phyloP scores from a whole-genome alignment of 2,113 vertebrate genomes.

The Corydoras maculifer region DNA sequence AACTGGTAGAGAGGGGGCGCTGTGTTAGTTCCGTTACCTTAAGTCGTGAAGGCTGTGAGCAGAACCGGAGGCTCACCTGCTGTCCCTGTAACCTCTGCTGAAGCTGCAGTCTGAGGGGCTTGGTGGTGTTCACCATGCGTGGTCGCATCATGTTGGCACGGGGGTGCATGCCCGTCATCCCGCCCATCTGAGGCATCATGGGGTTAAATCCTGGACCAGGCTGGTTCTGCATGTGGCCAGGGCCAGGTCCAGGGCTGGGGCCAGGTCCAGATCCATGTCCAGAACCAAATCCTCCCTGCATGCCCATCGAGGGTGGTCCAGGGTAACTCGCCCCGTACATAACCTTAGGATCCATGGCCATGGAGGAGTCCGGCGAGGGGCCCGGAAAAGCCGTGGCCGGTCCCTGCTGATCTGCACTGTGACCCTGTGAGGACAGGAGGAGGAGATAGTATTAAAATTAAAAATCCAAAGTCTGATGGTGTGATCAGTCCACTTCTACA shows the following conservation, averaged over 20 bases:
- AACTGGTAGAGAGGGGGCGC: conserved; percentile 64
- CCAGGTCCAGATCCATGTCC: conserved; percentile 43
- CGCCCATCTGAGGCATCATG: conserved; percentile 61
- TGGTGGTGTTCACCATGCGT: conserved; percentile 77
- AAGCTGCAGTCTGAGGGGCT: conserved; percentile 88
- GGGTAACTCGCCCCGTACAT: conserved; percentile 81
- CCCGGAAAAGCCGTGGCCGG: conserved; percentile 68
- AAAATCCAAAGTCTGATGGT: background rate
- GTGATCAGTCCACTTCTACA: no score
- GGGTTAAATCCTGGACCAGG: conserved; percentile 76
- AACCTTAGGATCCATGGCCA: conserved; percentile 82
- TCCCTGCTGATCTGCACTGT: conserved; percentile 69
- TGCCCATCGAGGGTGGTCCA: conserved; percentile 69
- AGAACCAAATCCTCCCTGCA: conserved; percentile 71
- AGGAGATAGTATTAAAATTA: background rate
- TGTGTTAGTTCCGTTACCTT: background rate
- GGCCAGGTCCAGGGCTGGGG: conserved; percentile 12
- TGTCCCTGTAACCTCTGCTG: conserved; percentile 94
- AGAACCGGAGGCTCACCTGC: conserved; percentile 69
- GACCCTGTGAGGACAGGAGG: conserved; percentile 60
- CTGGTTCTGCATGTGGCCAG: conserved; percentile 70
- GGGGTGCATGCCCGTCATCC: conserved; percentile 78
- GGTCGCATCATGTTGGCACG: conserved; percentile 77
- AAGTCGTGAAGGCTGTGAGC: background rate
- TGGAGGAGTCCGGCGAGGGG: conserved; percentile 67